phyloP scores from a whole-genome alignment of 2,797 vertebrate genomes.

The Sebastes glaucus region DNA sequence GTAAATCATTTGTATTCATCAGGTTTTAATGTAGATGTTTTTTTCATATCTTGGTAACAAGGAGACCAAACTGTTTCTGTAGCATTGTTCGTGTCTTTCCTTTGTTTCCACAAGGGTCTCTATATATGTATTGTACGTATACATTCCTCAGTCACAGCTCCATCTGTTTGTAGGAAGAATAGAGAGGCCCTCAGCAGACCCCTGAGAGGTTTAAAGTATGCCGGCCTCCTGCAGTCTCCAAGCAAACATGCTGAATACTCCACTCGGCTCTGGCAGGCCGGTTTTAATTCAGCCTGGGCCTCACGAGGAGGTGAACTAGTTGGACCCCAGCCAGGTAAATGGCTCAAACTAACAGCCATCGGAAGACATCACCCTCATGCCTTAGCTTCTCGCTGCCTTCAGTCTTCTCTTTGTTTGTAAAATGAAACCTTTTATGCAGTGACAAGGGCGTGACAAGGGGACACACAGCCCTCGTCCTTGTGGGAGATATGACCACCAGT shows the following conservation, averaged over 20 bases:
- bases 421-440: conserved; percentile 16
- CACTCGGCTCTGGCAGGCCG: conserved; percentile 49
- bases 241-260: conserved; percentile 60
- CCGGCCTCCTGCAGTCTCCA: conserved; percentile 70
- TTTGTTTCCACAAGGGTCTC: conserved; percentile 7
- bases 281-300: conserved; percentile 73
- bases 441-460: not conserved
- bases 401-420: conserved; percentile 23
- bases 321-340: conserved; percentile 63
- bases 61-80: not conserved
- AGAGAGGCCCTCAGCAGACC: conserved; percentile 66
- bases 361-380: conserved; percentile 38
- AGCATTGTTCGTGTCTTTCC: not conserved
- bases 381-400: not conserved
- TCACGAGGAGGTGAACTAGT: conserved; percentile 59
- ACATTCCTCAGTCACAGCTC: conserved; percentile 55
- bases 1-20: not conserved
- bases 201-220: conserved; percentile 74
- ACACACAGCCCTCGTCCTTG: conserved; percentile 20
- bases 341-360: conserved; percentile 52
- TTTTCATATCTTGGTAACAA: not conserved
- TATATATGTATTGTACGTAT: conserved; percentile 38
- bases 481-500: conserved; percentile 39
- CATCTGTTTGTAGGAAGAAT: conserved; percentile 70
- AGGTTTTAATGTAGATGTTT: not conserved